These are phyloP conservation scores for Tenthredo notha DNA, from an alignment of 2,888 invertebrate species.

Conservation along the genomic window DNA sequence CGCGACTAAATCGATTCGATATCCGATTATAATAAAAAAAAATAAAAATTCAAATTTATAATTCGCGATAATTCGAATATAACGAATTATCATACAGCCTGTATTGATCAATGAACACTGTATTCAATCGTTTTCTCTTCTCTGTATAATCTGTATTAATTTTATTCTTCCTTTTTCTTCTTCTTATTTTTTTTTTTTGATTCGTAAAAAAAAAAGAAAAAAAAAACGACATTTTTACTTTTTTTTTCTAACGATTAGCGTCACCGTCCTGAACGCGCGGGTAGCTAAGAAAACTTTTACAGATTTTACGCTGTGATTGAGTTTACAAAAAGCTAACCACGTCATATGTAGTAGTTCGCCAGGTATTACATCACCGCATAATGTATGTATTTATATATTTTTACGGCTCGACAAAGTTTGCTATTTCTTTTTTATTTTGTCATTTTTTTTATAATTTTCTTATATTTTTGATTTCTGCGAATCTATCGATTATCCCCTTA, in stretches of 20 bases:
- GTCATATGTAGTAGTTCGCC: constrained; percentile 6
- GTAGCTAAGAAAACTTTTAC: constrained; percentile 8
- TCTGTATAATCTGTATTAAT: not conserved
- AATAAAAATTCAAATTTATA: too few species aligned
- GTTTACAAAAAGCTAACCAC: constrained; percentile 45
- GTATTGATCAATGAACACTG: not conserved
- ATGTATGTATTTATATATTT: constrained; percentile 31
- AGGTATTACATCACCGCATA: constrained; percentile 37
- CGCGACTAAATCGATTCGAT: too few species aligned
- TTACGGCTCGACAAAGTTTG: constrained; percentile 27
- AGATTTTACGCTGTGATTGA: constrained; percentile 38
- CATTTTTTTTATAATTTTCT: not conserved
- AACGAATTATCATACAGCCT: too few species aligned
- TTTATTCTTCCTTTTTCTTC: not conserved
- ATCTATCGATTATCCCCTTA: not conserved
- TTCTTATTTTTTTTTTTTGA: not conserved
- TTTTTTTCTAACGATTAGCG: constrained; percentile 9
- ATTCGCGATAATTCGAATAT: too few species aligned
- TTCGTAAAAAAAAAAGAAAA: not conserved
- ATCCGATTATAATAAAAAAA: too few species aligned
- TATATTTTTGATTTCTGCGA: not conserved
- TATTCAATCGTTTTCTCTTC: not conserved
- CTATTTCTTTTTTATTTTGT: constrained; percentile 3
- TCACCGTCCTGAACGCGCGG: not conserved
- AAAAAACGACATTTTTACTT: not conserved